Evolutionary conservation across 53 echinoderm and acorn worm species (phyloP).

Genomic region (Henricia sp.): DNA sequence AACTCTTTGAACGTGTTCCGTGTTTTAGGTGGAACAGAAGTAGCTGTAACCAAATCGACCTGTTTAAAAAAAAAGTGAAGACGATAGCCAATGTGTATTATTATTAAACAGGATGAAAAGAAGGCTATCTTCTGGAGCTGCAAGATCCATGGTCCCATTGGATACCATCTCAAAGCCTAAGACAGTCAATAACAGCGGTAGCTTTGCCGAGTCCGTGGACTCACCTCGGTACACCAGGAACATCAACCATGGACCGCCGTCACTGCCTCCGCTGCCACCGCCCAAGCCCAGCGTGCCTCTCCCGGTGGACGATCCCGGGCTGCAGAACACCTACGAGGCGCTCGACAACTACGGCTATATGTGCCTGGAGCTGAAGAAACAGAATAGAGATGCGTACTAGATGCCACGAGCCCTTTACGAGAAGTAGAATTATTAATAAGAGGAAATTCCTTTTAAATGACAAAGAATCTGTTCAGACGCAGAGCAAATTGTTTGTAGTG

Average conservation of each 20-base stretch:
- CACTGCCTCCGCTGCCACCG: constrained; percentile 1
- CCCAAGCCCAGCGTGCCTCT: background rate
- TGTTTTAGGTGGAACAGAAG: no score
- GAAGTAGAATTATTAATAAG: no score
- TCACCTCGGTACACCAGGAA: background rate
- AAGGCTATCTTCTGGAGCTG: background rate
- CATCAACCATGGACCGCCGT: no score
- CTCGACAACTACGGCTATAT: constrained; percentile 14
- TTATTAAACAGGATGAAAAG: no score
- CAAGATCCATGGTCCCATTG: background rate
- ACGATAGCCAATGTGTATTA: no score
- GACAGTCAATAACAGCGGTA: background rate
- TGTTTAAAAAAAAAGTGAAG: no score
- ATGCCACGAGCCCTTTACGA: background rate
- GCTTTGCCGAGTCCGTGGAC: background rate
- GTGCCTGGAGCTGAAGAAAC: background rate
- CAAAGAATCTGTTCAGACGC: no score
- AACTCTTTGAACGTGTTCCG: no score
- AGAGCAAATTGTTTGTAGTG: no score
- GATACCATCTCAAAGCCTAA: background rate
- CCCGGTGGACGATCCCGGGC: background rate
- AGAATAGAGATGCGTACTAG: background rate
- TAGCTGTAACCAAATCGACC: no score
- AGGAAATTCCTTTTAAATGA: no score
- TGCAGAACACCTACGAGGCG: background rate